A percentile compares a stretch with the other conserved stretches of the same genome.
phyloP scores from a whole-genome alignment of 2,888 invertebrate species.

The Sphinx pinastri region DNA sequence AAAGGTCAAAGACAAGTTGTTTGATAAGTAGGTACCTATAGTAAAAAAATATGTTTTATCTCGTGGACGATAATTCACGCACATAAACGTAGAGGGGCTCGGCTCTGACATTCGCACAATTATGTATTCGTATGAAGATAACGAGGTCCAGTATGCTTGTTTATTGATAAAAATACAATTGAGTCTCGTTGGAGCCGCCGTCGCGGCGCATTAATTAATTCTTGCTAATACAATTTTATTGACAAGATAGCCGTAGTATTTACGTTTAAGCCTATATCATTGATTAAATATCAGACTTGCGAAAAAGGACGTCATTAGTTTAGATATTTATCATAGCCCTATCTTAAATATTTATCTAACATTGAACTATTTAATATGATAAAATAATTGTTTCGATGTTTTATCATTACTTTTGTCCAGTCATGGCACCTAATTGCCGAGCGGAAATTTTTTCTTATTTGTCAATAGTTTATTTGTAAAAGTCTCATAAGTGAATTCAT shows the following conservation, averaged over 20 bases:
- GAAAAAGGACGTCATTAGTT: too few species aligned
- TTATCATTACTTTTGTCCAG: too few species aligned
- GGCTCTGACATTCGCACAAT: conserved; percentile 33
- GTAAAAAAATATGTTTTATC: conserved; percentile 26
- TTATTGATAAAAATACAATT: conserved; percentile 8
- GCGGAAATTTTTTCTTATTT: too few species aligned
- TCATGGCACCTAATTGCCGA: too few species aligned
- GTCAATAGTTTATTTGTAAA: too few species aligned
- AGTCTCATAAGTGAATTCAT: too few species aligned
- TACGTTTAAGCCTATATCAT: too few species aligned
- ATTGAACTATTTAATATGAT: too few species aligned
- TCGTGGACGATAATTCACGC: conserved; percentile 8
- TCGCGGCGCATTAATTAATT: neutral
- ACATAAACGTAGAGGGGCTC: conserved; percentile 34
- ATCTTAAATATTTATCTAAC: too few species aligned
- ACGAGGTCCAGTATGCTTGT: neutral
- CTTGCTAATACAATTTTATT: neutral
- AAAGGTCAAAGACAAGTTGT: conserved; percentile 1
- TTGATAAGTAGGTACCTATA: neutral
- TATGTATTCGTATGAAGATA: conserved; percentile 17
- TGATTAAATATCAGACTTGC: too few species aligned
- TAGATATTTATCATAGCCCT: too few species aligned
- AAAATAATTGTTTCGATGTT: too few species aligned
- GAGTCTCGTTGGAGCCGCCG: neutral
- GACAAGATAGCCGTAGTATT: neutral